Evolutionary conservation across 2,113 vertebrate species (phyloP).

Genomic region (Hippocampus zosterae): DNA sequence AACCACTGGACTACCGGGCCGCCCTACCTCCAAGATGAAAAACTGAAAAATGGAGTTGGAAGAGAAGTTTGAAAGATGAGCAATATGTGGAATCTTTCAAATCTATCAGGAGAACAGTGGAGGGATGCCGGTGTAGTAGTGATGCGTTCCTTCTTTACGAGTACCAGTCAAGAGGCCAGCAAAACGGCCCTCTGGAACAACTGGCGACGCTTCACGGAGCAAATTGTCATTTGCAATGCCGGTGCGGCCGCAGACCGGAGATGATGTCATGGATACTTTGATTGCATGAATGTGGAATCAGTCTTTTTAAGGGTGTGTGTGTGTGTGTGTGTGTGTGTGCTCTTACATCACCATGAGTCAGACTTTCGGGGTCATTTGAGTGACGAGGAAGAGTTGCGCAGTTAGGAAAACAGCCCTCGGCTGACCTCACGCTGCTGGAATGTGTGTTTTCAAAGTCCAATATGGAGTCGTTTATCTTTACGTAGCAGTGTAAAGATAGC

Average conservation of each 20-base stretch:
- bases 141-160: too few relatives aligned
- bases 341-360: conserved; percentile 35
- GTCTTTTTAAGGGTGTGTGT: conserved; percentile 20
- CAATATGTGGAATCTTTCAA: too few relatives aligned
- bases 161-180: too few relatives aligned
- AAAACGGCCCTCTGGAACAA: too few relatives aligned
- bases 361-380: conserved; percentile 24
- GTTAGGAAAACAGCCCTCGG: conserved; percentile 51
- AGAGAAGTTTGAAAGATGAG: too few relatives aligned
- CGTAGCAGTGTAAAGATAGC: conserved; percentile 17
- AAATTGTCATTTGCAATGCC: too few relatives aligned
- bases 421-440: conserved; percentile 63
- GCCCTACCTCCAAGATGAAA: too few relatives aligned
- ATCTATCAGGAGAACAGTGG: too few relatives aligned
- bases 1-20: too few relatives aligned
- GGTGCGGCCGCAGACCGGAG: background rate
- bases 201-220: too few relatives aligned
- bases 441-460: conserved; percentile 29
- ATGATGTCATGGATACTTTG: conserved; percentile 39
- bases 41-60: too few relatives aligned
- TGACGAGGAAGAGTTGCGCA: conserved; percentile 40
- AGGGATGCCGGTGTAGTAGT: too few relatives aligned
- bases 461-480: conserved; percentile 53
- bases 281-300: conserved; percentile 30
- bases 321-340: conserved; percentile 8